Evolutionary conservation across 2,797 vertebrate genomes (phyloP).

Genomic region (Tangara arthus): DNA sequence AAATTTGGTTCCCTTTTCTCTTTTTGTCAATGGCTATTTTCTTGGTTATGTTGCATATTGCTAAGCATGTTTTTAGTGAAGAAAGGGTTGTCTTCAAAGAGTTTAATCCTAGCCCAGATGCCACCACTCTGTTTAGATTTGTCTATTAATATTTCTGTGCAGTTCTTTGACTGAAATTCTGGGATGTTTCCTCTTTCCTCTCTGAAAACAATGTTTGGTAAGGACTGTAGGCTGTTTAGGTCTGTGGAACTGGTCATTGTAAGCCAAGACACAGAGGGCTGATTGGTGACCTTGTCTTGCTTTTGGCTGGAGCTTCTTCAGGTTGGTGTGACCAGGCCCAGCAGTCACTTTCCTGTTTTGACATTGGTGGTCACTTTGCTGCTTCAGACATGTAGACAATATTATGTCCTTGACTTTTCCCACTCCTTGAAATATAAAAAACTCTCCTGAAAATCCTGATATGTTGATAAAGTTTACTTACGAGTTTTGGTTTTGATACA

Average conservation of each 20-base stretch:
- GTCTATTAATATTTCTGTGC: not conserved
- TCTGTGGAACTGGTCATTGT: not conserved
- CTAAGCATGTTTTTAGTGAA: not conserved
- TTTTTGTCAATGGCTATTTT: not conserved
- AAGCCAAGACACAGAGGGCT: not conserved
- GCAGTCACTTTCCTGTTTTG: conserved; percentile 23
- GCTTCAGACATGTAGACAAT: not conserved
- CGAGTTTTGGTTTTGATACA: not conserved
- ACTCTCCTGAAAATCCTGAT: not conserved
- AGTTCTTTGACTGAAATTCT: not conserved
- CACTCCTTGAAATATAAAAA: not conserved
- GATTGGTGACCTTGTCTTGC: conserved; percentile 10
- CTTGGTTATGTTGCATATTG: not conserved
- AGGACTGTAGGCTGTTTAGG: not conserved
- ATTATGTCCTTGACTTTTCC: not conserved
- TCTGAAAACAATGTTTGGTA: conserved; percentile 30
- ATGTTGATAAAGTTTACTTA: not conserved
- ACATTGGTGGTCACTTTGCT: not conserved
- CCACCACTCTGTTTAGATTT: not conserved
- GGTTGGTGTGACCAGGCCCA: not conserved
- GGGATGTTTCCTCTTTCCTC: conserved; percentile 27
- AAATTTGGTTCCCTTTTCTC: not conserved
- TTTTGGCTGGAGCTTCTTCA: conserved; percentile 34
- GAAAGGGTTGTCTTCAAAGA: not conserved
- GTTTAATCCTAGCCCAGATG: not conserved